Evolutionary conservation across 2,797 vertebrate species (phyloP).

Genomic region (Crenuchus spilurus): DNA sequence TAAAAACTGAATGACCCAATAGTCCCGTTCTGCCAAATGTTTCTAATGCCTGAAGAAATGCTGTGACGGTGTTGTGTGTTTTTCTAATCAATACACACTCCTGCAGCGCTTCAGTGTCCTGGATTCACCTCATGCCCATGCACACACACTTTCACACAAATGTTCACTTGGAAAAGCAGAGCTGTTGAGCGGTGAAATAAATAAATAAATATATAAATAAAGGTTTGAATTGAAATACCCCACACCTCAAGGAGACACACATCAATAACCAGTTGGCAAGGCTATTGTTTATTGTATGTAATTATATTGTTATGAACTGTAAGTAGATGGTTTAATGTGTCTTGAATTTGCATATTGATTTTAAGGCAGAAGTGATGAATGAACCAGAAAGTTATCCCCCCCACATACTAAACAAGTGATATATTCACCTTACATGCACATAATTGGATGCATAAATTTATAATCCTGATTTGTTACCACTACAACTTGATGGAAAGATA

Average conservation of each 20-base stretch:
- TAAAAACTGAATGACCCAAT: not conserved
- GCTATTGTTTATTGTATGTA: not conserved
- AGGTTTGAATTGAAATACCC: slow-evolving; percentile 1
- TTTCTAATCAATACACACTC: slow-evolving; percentile 18
- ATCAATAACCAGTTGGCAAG: not conserved
- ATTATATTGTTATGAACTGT: too few species aligned
- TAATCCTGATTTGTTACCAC: not conserved
- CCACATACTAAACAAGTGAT: not conserved
- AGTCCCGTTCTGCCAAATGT: not conserved
- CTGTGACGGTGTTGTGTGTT: not conserved
- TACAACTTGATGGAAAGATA: not conserved
- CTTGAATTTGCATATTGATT: not conserved
- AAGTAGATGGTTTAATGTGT: not conserved
- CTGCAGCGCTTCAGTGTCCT: slow-evolving; percentile 3
- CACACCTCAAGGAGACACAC: slow-evolving; percentile 1
- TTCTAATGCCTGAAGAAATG: not conserved
- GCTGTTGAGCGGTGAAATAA: not conserved
- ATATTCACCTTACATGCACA: not conserved
- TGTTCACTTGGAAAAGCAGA: not conserved
- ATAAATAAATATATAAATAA: too few species aligned
- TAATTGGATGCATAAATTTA: not conserved
- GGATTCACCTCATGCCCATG: slow-evolving; percentile 1
- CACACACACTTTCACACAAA: not conserved
- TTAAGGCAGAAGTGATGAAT: not conserved
- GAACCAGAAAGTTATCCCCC: not conserved